Percentiles rank a stretch among this genome's conserved stretches.
Evolutionary conservation across 2,888 invertebrate genomes (phyloP).

Genomic region (Sisyra terminalis): DNA sequence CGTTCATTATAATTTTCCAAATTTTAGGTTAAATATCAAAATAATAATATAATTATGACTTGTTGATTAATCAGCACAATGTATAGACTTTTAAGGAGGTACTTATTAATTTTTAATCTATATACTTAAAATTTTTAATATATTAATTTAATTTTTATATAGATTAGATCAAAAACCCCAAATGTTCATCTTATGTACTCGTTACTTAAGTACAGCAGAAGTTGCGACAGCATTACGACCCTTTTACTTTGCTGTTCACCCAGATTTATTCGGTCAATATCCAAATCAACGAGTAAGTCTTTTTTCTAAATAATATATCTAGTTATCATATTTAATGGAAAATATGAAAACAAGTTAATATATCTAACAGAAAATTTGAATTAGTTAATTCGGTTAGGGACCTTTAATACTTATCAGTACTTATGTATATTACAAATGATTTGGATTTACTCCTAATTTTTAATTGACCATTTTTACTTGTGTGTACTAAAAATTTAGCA

Average conservation of each 20-base stretch:
- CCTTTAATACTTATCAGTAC: neutral
- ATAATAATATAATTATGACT: too few species aligned
- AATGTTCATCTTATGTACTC: constrained; percentile 7
- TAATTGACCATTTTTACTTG: too few species aligned
- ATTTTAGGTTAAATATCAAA: too few species aligned
- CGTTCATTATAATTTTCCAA: too few species aligned
- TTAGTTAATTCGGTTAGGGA: neutral
- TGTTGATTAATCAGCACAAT: too few species aligned
- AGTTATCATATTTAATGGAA: neutral
- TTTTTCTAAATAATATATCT: constrained; percentile 1
- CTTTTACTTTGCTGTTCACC: constrained; percentile 91
- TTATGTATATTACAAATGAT: too few species aligned
- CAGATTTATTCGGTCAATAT: constrained; percentile 84
- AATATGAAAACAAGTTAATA: too few species aligned
- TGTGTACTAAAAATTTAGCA: too few species aligned
- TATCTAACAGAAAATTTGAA: too few species aligned
- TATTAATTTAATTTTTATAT: neutral
- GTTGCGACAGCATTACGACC: constrained; percentile 81
- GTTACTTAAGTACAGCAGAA: constrained; percentile 54
- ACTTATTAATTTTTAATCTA: neutral
- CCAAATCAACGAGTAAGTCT: constrained; percentile 67
- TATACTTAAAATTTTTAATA: neutral
- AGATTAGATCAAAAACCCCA: neutral
- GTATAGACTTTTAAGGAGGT: too few species aligned
- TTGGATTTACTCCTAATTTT: too few species aligned